Conservation (phyloP, 1,140 invertebrate genomes). For the Anastrepha obliqua region DNA sequence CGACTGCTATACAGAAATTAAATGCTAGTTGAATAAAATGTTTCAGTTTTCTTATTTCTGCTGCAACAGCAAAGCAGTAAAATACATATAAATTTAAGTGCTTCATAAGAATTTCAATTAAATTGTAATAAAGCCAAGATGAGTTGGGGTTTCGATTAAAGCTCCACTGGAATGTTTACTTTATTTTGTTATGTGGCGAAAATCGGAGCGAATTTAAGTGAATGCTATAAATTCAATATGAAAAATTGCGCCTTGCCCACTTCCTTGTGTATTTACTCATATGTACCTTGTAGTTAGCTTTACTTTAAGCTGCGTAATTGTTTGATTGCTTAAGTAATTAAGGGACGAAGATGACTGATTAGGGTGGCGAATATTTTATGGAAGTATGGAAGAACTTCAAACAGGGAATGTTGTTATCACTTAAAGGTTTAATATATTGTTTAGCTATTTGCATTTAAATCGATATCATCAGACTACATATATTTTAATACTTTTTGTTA, state of each 20-base stretch:
- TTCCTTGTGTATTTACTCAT: no score
- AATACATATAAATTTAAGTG: neutral
- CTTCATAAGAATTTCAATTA: slow-evolving; percentile 32
- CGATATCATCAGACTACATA: no score
- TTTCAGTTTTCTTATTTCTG: neutral
- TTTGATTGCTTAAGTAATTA: no score
- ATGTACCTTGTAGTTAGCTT: no score
- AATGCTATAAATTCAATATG: neutral
- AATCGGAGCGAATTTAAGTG: neutral
- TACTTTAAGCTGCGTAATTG: no score
- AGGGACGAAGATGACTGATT: no score
- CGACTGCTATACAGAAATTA: neutral
- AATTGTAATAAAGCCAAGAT: neutral
- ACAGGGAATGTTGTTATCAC: no score
- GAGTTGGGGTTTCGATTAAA: neutral
- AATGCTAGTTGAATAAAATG: neutral
- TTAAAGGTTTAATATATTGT: no score
- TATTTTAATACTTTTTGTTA: no score
- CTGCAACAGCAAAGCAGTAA: neutral
- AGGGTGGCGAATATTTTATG: no score
- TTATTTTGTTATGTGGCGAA: neutral
- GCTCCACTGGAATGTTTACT: neutral
- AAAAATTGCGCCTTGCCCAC: neutral
- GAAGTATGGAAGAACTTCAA: no score
- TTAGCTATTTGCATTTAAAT: no score